These are phyloP conservation scores for Haliclona indistincta DNA, from an alignment of 37 sponge, comb jelly and placozoan species.

Conservation along the genomic window DNA sequence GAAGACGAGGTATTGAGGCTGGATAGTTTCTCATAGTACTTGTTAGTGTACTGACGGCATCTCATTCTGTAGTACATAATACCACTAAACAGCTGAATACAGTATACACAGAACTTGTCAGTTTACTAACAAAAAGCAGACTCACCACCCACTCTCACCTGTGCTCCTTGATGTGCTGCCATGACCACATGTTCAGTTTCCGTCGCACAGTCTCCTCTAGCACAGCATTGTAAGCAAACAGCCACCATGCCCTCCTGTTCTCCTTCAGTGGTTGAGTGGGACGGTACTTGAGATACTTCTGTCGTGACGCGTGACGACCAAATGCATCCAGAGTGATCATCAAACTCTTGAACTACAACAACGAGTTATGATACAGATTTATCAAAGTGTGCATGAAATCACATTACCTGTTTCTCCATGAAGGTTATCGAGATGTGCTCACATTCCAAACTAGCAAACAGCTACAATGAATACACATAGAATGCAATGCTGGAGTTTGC, in stretches of 20 bases:
- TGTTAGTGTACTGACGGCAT: slow-evolving; percentile 37
- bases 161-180: slow-evolving; percentile 78
- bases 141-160: slow-evolving; percentile 44
- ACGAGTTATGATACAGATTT: background rate
- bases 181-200: slow-evolving; percentile 62
- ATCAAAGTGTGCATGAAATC: background rate
- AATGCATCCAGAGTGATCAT: slow-evolving; percentile 46
- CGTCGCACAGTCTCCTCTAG: slow-evolving; percentile 68
- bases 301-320: slow-evolving; percentile 36
- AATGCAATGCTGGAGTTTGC: background rate
- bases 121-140: background rate
- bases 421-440: slow-evolving; percentile 37
- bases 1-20: slow-evolving; percentile 44
- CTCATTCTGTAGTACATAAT: slow-evolving; percentile 15
- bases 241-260: slow-evolving; percentile 67
- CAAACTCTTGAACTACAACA: slow-evolving; percentile 45
- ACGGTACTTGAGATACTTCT: slow-evolving; percentile 63
- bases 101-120: background rate
- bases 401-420: slow-evolving; percentile 50
- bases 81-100: background rate
- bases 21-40: slow-evolving; percentile 64
- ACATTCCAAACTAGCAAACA: slow-evolving; percentile 53
- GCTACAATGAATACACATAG: slow-evolving; percentile 5
- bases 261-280: slow-evolving; percentile 9
- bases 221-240: slow-evolving; percentile 72